Percentiles rank a stretch among this genome's conserved stretches.
Conservation (phyloP, 1,140 invertebrate genomes). For the Heliconius congener region DNA sequence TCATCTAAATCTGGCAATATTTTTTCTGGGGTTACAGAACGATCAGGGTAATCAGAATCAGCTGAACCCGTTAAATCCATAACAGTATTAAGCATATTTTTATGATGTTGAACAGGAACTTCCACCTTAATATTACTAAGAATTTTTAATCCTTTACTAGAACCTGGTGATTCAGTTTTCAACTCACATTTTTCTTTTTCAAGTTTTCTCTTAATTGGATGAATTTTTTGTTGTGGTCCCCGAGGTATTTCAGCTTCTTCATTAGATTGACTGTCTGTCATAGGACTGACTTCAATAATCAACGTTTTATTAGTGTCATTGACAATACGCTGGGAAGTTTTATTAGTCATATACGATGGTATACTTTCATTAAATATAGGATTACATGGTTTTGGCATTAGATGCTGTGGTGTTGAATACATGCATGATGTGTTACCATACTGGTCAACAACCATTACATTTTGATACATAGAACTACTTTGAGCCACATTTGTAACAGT, state of each 20-base stretch:
- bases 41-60: constrained; percentile 60
- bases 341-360: constrained; percentile 41
- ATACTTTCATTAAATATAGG: constrained; percentile 52
- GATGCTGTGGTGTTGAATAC: constrained; percentile 62
- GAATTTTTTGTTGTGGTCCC: constrained; percentile 24
- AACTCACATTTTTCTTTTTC: constrained; percentile 47
- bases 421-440: constrained; percentile 72
- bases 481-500: constrained; percentile 66
- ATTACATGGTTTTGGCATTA: constrained; percentile 55
- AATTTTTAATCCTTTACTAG: constrained; percentile 76
- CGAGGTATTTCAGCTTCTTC: constrained; percentile 25
- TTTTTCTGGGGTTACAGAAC: constrained; percentile 57
- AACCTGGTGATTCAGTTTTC: constrained; percentile 51
- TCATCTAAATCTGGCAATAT: constrained; percentile 73
- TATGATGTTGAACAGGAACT: constrained; percentile 74
- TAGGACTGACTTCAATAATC: constrained; percentile 70
- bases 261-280: constrained; percentile 39
- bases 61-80: constrained; percentile 74
- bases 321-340: constrained; percentile 43
- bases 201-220: constrained; percentile 35
- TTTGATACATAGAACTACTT: constrained; percentile 71
- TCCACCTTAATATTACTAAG: constrained; percentile 80
- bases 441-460: constrained; percentile 77
- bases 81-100: constrained; percentile 73
- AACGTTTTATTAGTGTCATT: constrained; percentile 69